A percentile compares a stretch with the other conserved stretches of the same genome.
Evolutionary conservation across 2,797 vertebrate genomes (phyloP).

Genomic region (Aphelocoma californica): DNA sequence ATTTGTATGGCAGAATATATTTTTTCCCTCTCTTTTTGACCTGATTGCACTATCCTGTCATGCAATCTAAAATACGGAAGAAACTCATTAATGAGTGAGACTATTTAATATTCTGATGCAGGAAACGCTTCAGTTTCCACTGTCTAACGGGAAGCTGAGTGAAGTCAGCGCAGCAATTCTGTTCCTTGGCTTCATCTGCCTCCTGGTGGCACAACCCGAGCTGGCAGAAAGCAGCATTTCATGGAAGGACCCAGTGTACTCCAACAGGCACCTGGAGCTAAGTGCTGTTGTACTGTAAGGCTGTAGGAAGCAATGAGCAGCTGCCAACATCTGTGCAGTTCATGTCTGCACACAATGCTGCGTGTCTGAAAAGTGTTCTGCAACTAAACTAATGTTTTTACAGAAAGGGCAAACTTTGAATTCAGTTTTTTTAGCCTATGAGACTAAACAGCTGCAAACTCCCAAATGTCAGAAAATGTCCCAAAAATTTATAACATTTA

Average conservation of each 20-base stretch:
- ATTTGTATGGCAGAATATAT: neutral
- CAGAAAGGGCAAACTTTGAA: neutral
- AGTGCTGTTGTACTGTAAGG: fast-evolving
- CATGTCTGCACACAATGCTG: neutral
- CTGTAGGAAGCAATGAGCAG: neutral
- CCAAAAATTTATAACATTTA: neutral
- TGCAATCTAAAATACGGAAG: neutral
- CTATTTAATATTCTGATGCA: too few species aligned
- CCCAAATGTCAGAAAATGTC: neutral
- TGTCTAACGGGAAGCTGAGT: neutral
- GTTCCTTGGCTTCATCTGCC: slow-evolving; percentile 22
- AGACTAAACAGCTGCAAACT: neutral
- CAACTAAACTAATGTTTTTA: neutral
- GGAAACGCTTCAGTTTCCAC: neutral
- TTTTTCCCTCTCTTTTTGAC: neutral
- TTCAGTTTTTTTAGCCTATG: neutral
- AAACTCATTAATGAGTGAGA: neutral
- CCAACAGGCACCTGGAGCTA: neutral
- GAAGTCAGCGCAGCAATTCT: fast-evolving
- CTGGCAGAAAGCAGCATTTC: neutral
- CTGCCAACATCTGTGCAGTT: neutral
- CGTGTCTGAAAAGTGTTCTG: fast-evolving
- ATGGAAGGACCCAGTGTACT: fast-evolving
- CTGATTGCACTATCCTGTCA: too few species aligned
- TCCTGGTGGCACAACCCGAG: neutral